Percentiles rank a stretch among this genome's conserved stretches.
Evolutionary conservation across 1,140 invertebrate species (phyloP).

Genomic region (Saxidomus purpurata): DNA sequence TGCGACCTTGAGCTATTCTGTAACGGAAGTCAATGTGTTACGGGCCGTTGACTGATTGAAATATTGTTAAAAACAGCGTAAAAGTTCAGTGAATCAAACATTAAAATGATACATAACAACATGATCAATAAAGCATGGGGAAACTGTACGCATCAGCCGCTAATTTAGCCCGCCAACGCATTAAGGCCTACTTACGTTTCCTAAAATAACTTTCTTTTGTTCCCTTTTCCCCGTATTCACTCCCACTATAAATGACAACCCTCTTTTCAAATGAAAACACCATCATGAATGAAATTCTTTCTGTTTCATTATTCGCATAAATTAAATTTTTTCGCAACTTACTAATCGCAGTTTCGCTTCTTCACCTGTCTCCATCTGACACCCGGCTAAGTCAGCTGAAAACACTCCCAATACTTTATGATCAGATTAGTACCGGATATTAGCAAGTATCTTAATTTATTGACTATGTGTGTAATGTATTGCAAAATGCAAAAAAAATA

Average conservation of each 20-base stretch:
- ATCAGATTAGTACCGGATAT: no score
- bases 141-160: background rate
- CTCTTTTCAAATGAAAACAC: constrained; percentile 1
- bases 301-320: background rate
- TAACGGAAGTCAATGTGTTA: no score
- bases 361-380: background rate
- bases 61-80: no score
- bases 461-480: no score
- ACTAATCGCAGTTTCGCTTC: background rate
- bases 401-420: background rate
- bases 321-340: background rate
- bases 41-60: no score
- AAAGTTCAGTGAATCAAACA: no score
- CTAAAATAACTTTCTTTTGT: background rate
- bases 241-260: background rate
- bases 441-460: no score
- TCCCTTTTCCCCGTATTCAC: background rate
- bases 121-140: no score
- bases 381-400: background rate
- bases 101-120: no score
- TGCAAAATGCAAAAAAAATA: no score
- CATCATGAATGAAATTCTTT: constrained; percentile 10
- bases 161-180: background rate
- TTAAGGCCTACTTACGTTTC: background rate
- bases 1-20: no score